phyloP scores from a whole-genome alignment of 1,140 invertebrate genomes.

The Achroia grisella region DNA sequence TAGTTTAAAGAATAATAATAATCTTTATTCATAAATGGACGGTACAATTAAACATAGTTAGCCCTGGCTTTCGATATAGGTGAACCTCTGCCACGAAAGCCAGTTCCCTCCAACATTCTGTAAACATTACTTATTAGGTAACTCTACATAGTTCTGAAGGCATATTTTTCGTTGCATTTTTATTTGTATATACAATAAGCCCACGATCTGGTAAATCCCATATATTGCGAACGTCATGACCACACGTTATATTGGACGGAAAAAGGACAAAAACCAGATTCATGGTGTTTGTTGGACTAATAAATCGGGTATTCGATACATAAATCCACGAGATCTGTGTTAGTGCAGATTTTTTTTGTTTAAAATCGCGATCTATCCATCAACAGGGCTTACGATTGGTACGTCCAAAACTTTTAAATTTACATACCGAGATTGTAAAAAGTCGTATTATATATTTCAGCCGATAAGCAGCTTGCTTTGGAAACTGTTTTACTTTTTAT shows the following conservation, averaged over 20 bases:
- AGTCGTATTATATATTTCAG: not conserved
- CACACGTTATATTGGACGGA: constrained; percentile 5
- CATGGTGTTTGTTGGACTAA: constrained; percentile 20
- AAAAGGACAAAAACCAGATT: constrained; percentile 10
- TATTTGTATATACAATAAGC: constrained; percentile 24
- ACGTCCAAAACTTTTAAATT: not conserved
- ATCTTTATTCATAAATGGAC: no score
- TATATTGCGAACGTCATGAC: constrained; percentile 26
- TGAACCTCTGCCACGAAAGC: no score
- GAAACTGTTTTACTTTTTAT: not conserved
- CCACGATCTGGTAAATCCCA: constrained; percentile 1
- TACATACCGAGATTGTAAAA: not conserved
- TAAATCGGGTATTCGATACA: constrained; percentile 25
- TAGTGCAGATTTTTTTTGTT: constrained; percentile 14
- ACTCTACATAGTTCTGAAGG: no score
- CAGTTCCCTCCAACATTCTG: not conserved
- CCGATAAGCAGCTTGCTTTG: not conserved
- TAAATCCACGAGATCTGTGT: constrained; percentile 29
- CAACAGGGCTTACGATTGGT: not conserved
- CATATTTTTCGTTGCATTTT: constrained; percentile 7
- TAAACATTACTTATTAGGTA: no score
- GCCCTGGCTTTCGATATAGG: no score
- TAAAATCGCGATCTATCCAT: not conserved
- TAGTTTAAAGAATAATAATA: no score
- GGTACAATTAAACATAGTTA: no score